Base-by-base conservation (phyloP, 2,113 vertebrate species). In the Caranx ignobilis region DNA sequence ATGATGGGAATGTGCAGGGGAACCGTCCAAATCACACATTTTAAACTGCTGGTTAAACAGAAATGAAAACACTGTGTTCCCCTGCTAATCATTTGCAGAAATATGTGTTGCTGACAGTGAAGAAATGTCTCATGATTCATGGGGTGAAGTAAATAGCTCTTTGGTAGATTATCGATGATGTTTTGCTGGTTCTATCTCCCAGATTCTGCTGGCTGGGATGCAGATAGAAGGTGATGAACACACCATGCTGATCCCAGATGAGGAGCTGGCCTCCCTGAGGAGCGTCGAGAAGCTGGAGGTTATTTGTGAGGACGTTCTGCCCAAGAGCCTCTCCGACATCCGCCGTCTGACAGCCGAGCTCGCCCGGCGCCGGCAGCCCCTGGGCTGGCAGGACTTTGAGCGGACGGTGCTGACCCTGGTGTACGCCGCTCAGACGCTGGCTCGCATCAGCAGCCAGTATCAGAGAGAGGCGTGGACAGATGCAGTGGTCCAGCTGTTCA, bases 391-490 rank as follows among this genome's bases (percentile, higher is more conserved):
- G 82, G 98, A 98, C 88, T 99, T 98, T 77, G 97, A 99, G 94
- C 94, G 96, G 86, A 97, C 95, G 11, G 94, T 96, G 18, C 91
- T 99, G 76, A 99, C 97, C 1, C 93, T 99, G 92, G 97, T 97
- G 60, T 97, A 97, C 68, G 57, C 93, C 0, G 93, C 96, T 45
- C 95, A 97, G 84, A 95, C 93, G 11, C 89, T 95, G 8, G 93
- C 95, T 21, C 87, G 68, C n/a, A 88, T 92, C 34, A 60, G 37
- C 41, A 80, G 88, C 11, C 93, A 86, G 9, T 90, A 96, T 73
- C 96, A 98, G 93, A 97, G 94, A 63, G 95, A 95, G 11, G 1
- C 90, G 65, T 99, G 98, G 97, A 89, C 85, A 1, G 90, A 97
- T 18, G 82, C 96, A 2, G 88, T 96, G 43, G 56, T 95, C 8